Conservation (phyloP, 2,113 vertebrate genomes). For the Numenius arquata region DNA sequence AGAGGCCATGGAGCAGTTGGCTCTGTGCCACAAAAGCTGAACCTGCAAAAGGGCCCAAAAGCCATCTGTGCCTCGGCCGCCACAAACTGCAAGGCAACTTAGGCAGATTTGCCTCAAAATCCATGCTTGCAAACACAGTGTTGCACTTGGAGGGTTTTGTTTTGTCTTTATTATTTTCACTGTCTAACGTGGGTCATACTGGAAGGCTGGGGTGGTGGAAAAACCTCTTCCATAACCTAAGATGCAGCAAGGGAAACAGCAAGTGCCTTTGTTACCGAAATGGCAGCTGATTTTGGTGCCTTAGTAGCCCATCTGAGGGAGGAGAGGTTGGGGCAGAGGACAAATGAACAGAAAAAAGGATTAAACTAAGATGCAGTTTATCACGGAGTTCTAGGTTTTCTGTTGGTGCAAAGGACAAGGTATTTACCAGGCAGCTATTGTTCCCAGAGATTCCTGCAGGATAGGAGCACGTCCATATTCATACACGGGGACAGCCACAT, state of each 20-base stretch:
- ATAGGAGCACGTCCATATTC: not conserved
- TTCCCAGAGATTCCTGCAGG: conserved; percentile 4
- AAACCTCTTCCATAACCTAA: not conserved
- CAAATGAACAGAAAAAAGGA: not conserved
- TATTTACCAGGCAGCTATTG: not conserved
- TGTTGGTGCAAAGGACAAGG: not conserved
- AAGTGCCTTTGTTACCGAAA: not conserved
- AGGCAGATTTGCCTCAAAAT: not conserved
- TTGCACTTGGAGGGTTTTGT: not conserved
- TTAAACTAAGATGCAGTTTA: not conserved
- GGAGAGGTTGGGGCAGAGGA: not conserved
- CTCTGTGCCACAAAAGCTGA: not conserved
- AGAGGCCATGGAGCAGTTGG: accelerated
- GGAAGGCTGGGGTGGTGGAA: not conserved
- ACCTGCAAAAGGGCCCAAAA: not conserved
- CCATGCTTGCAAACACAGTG: not conserved
- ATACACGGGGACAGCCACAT: not conserved
- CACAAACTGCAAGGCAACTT: not conserved
- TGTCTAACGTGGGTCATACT: accelerated
- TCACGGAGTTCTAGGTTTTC: not conserved
- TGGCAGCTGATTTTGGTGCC: not conserved
- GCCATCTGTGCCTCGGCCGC: not conserved
- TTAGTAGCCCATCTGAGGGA: not conserved
- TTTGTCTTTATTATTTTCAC: not conserved
- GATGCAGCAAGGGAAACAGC: not conserved